These are phyloP conservation scores for Philopedon plagiatum DNA, from an alignment of 2,888 invertebrate genomes.

Conservation along the genomic window DNA sequence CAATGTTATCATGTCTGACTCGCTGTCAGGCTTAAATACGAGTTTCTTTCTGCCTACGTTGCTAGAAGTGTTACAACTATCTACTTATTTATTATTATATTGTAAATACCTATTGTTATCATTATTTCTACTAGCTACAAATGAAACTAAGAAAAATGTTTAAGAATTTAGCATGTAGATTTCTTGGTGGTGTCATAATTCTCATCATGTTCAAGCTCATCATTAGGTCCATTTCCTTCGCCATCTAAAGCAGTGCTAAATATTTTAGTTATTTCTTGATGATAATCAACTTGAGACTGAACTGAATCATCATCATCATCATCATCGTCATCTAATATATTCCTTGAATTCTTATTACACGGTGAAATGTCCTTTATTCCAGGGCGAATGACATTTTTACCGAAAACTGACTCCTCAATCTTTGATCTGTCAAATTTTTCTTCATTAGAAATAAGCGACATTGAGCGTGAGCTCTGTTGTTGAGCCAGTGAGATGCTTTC, in stretches of 20 bases:
- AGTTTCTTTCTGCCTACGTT: no score
- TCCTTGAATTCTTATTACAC: neutral
- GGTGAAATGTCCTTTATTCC: constrained; percentile 1
- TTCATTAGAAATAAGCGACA: constrained; percentile 50
- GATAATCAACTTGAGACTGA: constrained; percentile 44
- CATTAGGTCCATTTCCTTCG: constrained; percentile 35
- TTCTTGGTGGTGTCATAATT: neutral
- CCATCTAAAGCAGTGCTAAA: constrained; percentile 61
- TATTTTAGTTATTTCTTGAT: constrained; percentile 59
- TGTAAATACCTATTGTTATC: neutral
- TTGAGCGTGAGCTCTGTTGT: constrained; percentile 57
- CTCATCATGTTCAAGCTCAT: neutral
- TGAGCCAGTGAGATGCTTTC: constrained; percentile 38
- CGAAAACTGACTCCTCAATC: constrained; percentile 23
- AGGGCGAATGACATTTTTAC: constrained; percentile 8
- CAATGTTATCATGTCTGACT: no score
- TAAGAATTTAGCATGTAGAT: neutral
- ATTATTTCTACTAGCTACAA: no score
- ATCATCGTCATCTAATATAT: neutral
- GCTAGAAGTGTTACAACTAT: no score
- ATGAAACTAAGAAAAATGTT: no score
- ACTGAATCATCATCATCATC: constrained; percentile 20
- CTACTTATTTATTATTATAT: no score
- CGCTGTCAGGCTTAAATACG: no score
- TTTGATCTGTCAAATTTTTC: constrained; percentile 33